Evolutionary conservation across 1,140 invertebrate genomes (phyloP).

Genomic region (Drosophila baimaii): DNA sequence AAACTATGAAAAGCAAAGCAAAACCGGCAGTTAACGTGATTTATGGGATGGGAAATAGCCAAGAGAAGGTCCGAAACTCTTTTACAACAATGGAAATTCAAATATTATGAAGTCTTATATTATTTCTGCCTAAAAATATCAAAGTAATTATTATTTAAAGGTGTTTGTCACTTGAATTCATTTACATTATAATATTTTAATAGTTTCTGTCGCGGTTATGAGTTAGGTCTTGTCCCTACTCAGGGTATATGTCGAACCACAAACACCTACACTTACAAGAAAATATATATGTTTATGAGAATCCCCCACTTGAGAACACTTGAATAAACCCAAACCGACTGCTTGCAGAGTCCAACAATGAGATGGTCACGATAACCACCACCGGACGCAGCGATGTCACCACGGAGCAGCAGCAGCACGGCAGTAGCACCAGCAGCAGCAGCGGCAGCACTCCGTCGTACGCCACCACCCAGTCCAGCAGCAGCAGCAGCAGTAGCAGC

Average conservation of each 20-base stretch:
- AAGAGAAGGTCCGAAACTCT: too few species aligned
- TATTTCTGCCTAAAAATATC: background rate
- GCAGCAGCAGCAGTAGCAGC: slow-evolving; percentile 40
- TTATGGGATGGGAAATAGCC: slow-evolving; percentile 33
- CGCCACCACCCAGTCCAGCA: slow-evolving; percentile 60
- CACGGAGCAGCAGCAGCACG: slow-evolving; percentile 72
- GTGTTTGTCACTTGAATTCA: background rate
- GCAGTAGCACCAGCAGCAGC: slow-evolving; percentile 39
- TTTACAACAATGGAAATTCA: background rate
- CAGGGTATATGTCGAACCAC: slow-evolving; percentile 2
- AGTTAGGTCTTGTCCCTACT: background rate
- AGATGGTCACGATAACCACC: slow-evolving; percentile 71
- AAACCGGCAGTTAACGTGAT: slow-evolving; percentile 28
- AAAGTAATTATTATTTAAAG: background rate
- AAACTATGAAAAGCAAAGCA: slow-evolving; percentile 66
- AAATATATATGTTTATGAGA: slow-evolving; percentile 8
- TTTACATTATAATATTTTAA: too few species aligned
- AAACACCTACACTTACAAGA: slow-evolving; percentile 7
- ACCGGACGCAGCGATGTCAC: slow-evolving; percentile 74
- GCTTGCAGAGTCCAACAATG: slow-evolving; percentile 76
- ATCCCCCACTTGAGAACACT: slow-evolving; percentile 42
- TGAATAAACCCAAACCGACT: slow-evolving; percentile 56
- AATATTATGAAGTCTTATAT: background rate
- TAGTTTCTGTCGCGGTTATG: background rate
- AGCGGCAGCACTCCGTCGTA: slow-evolving; percentile 59